These are phyloP conservation scores for Halictus quadricinctus DNA, from an alignment of 2,888 invertebrate species.

Conservation along the genomic window DNA sequence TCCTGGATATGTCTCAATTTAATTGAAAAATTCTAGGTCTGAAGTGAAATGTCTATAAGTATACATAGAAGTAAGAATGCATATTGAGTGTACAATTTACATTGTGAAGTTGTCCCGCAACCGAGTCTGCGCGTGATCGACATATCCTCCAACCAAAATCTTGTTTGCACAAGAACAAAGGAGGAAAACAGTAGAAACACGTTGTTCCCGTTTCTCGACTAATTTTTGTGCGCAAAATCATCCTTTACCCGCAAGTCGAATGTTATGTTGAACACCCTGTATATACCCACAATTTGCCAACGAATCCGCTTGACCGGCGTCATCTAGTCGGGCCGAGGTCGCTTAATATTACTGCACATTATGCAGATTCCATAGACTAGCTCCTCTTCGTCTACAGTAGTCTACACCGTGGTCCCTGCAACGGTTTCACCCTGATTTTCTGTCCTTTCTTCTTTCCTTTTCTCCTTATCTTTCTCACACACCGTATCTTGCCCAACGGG, in stretches of 20 bases:
- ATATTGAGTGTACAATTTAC: too few species aligned
- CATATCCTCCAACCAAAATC: too few species aligned
- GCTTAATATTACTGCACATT: slow-evolving; percentile 74
- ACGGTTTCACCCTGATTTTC: slow-evolving; percentile 19
- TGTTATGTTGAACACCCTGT: neutral
- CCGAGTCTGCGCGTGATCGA: too few species aligned
- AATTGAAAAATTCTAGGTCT: too few species aligned
- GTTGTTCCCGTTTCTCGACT: neutral
- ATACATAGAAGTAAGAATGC: too few species aligned
- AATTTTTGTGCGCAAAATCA: neutral
- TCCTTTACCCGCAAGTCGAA: neutral
- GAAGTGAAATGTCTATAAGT: too few species aligned
- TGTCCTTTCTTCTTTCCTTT: neutral
- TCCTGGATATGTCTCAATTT: too few species aligned
- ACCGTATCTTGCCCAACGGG: slow-evolving; percentile 17
- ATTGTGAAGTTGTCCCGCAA: too few species aligned
- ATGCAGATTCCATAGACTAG: slow-evolving; percentile 69
- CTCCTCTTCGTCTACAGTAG: slow-evolving; percentile 32
- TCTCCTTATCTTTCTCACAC: neutral
- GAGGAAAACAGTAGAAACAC: too few species aligned
- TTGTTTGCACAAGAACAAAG: too few species aligned
- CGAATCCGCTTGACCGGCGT: slow-evolving; percentile 70
- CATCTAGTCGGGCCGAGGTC: slow-evolving; percentile 69
- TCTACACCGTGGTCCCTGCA: neutral
- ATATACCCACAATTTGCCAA: slow-evolving; percentile 64